Conservation (phyloP, 2,797 vertebrate species). For the Notamacropus eugenii region DNA sequence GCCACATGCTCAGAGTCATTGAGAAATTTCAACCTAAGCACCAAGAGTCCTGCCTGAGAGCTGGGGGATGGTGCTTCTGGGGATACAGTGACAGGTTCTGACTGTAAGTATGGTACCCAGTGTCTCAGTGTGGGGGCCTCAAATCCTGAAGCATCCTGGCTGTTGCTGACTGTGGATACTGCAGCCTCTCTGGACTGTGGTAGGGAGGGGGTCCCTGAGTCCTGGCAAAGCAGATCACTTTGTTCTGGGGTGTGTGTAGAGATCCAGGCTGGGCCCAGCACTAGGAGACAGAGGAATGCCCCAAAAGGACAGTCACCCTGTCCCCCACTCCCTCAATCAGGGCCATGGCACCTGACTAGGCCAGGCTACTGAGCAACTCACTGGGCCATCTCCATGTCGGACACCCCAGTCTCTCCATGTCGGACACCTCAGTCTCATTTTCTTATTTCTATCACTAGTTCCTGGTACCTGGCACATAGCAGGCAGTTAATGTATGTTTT, state of each 20-base stretch:
- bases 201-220: conserved; percentile 21
- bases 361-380: conserved; percentile 55
- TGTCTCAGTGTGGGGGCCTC: conserved; percentile 66
- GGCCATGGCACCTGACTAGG: conserved; percentile 87
- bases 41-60: conserved; percentile 85
- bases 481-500: too few species aligned
- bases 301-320: conserved; percentile 92
- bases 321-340: conserved; percentile 94
- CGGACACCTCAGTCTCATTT: conserved; percentile 58
- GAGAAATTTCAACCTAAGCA: conserved; percentile 94
- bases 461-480: too few species aligned
- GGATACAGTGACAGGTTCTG: conserved; percentile 47
- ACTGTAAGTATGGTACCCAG: conserved; percentile 51
- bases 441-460: too few species aligned
- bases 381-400: conserved; percentile 72
- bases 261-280: conserved; percentile 91
- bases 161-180: conserved; percentile 32
- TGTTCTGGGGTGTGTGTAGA: conserved; percentile 90
- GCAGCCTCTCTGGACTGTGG: conserved; percentile 54
- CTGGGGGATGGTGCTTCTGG: conserved; percentile 35
- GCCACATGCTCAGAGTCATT: conserved; percentile 95
- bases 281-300: conserved; percentile 85
- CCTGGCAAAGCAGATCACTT: conserved; percentile 74
- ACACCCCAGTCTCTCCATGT: conserved; percentile 69
- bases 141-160: conserved; percentile 58